Percentiles rank a stretch among this genome's conserved stretches.
Evolutionary conservation across 1,140 invertebrate genomes (phyloP).

Genomic region (Lysiphlebus fabarum): DNA sequence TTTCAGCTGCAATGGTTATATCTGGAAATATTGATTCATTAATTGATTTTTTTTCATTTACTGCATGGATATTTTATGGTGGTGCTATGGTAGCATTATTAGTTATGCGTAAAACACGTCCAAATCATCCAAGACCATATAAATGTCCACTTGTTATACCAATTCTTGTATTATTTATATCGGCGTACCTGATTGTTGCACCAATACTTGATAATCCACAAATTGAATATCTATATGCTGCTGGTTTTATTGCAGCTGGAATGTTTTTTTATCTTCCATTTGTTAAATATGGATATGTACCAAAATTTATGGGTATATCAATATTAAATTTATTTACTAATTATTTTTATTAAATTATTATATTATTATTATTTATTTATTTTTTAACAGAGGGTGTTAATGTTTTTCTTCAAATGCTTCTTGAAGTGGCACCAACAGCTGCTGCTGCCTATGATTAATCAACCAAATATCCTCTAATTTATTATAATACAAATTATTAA

Average conservation of each 20-base stretch:
- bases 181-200: constrained; percentile 86
- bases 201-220: constrained; percentile 90
- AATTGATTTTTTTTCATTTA: constrained; percentile 94
- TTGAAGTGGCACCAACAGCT: constrained; percentile 87
- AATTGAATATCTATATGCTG: constrained; percentile 88
- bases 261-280: constrained; percentile 90
- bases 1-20: constrained; percentile 75
- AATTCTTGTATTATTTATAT: constrained; percentile 80
- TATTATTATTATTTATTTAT: no score
- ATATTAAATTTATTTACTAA: background rate
- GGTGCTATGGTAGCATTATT: constrained; percentile 84
- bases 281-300: constrained; percentile 80
- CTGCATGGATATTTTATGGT: constrained; percentile 93
- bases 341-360: constrained; percentile 9
- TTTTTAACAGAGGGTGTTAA: constrained; percentile 74
- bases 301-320: constrained; percentile 76
- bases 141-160: constrained; percentile 92
- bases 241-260: constrained; percentile 82
- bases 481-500: constrained; percentile 33
- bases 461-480: constrained; percentile 16
- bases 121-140: constrained; percentile 81
- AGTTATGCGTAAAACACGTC: constrained; percentile 83
- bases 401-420: constrained; percentile 82
- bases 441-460: constrained; percentile 65
- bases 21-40: constrained; percentile 86